Percentiles rank a stretch among this genome's conserved stretches.
phyloP scores from a whole-genome alignment of 2,113 vertebrate genomes.

The Apus apus region DNA sequence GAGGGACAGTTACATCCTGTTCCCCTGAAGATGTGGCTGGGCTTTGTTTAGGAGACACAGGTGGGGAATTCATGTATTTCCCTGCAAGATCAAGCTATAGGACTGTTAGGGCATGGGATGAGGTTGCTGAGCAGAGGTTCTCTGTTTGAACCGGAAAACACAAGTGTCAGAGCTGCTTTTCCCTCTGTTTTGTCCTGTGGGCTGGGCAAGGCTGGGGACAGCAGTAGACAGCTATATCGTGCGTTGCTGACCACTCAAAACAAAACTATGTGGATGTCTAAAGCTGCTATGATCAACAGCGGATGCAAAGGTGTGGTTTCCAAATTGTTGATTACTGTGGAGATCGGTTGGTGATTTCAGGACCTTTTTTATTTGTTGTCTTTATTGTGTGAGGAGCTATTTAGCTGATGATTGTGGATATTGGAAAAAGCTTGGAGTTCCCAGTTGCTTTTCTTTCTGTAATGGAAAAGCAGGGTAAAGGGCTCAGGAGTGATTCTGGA shows the following conservation, averaged over 20 bases:
- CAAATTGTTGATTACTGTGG: not conserved
- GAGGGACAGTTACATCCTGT: not conserved
- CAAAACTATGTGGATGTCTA: not conserved
- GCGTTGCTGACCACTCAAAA: not conserved
- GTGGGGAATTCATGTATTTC: fast-evolving
- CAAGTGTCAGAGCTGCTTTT: not conserved
- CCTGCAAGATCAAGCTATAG: not conserved
- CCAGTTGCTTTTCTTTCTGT: not conserved
- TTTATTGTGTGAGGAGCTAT: not conserved
- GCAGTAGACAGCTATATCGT: fast-evolving
- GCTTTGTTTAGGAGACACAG: not conserved
- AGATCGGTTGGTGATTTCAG: not conserved
- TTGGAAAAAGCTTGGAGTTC: not conserved
- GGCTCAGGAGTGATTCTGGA: not conserved
- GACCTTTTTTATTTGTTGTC: not conserved
- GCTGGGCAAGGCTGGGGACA: not conserved
- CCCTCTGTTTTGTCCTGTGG: not conserved
- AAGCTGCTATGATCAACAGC: not conserved
- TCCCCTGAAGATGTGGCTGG: not conserved
- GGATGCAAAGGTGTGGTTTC: not conserved
- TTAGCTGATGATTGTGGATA: not conserved
- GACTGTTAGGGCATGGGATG: not conserved
- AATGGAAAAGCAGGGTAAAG: not conserved
- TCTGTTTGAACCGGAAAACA: not conserved
- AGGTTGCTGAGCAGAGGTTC: not conserved